These are phyloP conservation scores for Noctilio leporinus DNA, from an alignment of 2,113 vertebrate genomes.

Conservation along the genomic window DNA sequence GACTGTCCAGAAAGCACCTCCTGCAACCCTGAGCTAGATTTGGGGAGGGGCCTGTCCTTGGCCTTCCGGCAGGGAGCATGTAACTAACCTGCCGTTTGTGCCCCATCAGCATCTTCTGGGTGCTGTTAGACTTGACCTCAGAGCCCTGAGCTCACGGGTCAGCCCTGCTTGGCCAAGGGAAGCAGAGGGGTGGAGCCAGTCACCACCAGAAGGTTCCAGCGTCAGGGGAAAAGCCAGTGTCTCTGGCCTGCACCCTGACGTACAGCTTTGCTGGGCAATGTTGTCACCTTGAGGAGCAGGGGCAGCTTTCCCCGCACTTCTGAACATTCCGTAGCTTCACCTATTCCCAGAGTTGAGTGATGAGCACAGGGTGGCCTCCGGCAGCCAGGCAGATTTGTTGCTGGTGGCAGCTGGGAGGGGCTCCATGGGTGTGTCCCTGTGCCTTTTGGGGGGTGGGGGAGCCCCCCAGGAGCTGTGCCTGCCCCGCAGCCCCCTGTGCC, in stretches of 20 bases:
- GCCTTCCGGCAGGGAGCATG: neutral
- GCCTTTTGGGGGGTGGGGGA: no score
- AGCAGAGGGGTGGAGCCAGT: neutral
- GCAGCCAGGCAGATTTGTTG: neutral
- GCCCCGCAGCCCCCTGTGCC: neutral
- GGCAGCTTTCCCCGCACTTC: neutral
- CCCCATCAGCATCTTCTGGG: neutral
- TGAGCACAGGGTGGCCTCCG: neutral
- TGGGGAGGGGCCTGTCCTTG: neutral
- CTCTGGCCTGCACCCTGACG: neutral
- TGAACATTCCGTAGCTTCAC: neutral
- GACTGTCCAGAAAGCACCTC: fast-evolving
- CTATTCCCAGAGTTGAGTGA: neutral
- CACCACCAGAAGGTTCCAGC: neutral
- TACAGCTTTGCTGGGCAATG: neutral
- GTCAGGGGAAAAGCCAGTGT: fast-evolving
- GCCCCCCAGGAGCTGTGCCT: neutral
- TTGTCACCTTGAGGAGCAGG: neutral
- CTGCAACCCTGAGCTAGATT: neutral
- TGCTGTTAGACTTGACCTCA: neutral
- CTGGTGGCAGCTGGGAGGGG: neutral
- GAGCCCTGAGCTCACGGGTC: neutral
- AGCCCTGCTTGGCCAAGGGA: neutral
- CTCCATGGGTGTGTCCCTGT: neutral
- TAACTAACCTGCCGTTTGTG: neutral